phyloP scores from a whole-genome alignment of 2,113 vertebrate genomes.

The Gadus macrocephalus region DNA sequence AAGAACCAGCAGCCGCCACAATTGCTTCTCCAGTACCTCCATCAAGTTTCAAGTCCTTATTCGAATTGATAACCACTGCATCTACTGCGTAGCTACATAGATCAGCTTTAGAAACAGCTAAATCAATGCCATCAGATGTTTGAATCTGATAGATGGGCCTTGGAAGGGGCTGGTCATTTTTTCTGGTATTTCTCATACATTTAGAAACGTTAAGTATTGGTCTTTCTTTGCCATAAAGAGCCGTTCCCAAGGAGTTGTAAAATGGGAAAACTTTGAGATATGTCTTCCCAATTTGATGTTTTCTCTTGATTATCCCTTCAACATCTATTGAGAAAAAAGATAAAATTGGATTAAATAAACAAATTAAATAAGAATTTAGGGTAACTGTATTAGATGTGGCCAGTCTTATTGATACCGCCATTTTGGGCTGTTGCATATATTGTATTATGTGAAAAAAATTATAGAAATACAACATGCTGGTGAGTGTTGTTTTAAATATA shows the following conservation, averaged over 20 bases:
- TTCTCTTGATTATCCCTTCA: constrained; percentile 36
- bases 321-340: constrained; percentile 41
- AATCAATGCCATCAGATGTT: constrained; percentile 61
- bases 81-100: constrained; percentile 66
- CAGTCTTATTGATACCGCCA: too few relatives aligned
- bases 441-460: not conserved
- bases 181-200: not conserved
- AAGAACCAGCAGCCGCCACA: constrained; percentile 70
- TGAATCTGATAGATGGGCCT: constrained; percentile 19
- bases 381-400: not conserved
- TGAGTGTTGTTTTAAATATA: too few relatives aligned
- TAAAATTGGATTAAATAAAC: too few relatives aligned
- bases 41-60: constrained; percentile 53
- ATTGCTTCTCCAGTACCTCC: constrained; percentile 69
- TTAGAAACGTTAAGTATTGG: constrained; percentile 59
- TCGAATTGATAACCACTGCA: constrained; percentile 75
- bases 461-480: too few relatives aligned
- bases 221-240: constrained; percentile 81
- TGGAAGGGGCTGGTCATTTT: constrained; percentile 6
- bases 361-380: not conserved
- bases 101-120: constrained; percentile 71
- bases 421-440: not conserved
- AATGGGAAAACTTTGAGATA: constrained; percentile 79
- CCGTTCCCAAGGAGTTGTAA: constrained; percentile 72
- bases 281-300: constrained; percentile 63